Evolutionary conservation across 2,888 invertebrate genomes (phyloP).

Genomic region (Eueremaeus valkanovi): DNA sequence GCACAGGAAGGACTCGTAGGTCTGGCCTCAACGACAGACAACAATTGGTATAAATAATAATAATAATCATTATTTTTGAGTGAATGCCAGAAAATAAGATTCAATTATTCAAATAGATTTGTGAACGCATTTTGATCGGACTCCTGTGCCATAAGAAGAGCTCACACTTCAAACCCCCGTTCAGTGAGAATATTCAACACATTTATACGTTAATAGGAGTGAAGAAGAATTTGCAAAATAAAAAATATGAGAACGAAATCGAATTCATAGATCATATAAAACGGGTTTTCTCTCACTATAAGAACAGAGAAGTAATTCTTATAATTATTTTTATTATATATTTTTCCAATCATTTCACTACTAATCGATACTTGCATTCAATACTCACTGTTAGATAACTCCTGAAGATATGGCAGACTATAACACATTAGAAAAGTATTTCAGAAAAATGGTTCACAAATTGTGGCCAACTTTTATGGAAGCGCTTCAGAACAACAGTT

Average conservation of each 20-base stretch:
- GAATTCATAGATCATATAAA: not conserved
- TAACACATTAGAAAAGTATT: not conserved
- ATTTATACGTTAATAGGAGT: not conserved
- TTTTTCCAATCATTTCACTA: not conserved
- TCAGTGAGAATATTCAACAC: not conserved
- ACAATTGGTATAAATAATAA: not conserved
- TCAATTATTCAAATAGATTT: not conserved
- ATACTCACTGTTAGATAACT: not conserved
- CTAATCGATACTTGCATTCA: not conserved
- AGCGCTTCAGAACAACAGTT: not conserved
- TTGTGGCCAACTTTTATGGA: not conserved
- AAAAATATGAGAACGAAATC: not conserved
- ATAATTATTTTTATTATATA: not conserved
- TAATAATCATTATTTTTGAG: not conserved
- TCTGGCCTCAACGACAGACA: not conserved
- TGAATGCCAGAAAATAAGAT: not conserved
- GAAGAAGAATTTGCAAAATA: constrained; percentile 14
- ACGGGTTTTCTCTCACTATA: not conserved
- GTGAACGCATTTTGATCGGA: not conserved
- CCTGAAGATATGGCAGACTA: not conserved
- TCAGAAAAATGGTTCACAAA: not conserved
- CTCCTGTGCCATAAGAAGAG: constrained; percentile 20
- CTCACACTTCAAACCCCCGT: not conserved
- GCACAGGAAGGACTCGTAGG: not conserved
- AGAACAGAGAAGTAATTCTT: not conserved